phyloP scores from a whole-genome alignment of 2,797 vertebrate species.

The Sebastes flavidus region DNA sequence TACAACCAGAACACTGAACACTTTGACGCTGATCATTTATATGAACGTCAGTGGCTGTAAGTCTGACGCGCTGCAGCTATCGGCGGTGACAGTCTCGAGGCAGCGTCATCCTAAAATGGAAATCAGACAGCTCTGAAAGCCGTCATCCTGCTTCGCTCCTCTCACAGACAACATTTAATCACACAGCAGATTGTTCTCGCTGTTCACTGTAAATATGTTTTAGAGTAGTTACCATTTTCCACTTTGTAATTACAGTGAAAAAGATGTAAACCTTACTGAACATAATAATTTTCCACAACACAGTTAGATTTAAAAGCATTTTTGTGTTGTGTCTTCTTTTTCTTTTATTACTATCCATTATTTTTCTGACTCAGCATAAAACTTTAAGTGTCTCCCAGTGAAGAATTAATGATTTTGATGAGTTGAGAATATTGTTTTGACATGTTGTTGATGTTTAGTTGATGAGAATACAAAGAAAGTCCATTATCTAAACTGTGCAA shows the following conservation, averaged over 20 bases:
- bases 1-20: background rate
- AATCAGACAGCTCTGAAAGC: background rate
- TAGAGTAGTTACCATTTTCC: background rate
- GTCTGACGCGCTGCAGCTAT: background rate
- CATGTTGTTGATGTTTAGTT: too few relatives aligned
- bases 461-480: background rate
- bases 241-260: background rate
- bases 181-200: background rate
- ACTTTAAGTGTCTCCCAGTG: background rate
- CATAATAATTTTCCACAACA: background rate
- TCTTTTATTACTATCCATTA: background rate
- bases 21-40: background rate
- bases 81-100: background rate
- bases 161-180: background rate
- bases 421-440: background rate
- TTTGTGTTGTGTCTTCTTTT: background rate
- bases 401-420: background rate
- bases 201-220: background rate
- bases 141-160: background rate
- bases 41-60: background rate
- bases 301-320: background rate
- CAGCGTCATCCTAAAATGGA: background rate
- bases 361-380: background rate
- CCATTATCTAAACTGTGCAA: background rate
- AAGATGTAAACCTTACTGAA: background rate